These are phyloP conservation scores for Bufo gargarizans DNA, from an alignment of 2,113 vertebrate species.

Conservation along the genomic window DNA sequence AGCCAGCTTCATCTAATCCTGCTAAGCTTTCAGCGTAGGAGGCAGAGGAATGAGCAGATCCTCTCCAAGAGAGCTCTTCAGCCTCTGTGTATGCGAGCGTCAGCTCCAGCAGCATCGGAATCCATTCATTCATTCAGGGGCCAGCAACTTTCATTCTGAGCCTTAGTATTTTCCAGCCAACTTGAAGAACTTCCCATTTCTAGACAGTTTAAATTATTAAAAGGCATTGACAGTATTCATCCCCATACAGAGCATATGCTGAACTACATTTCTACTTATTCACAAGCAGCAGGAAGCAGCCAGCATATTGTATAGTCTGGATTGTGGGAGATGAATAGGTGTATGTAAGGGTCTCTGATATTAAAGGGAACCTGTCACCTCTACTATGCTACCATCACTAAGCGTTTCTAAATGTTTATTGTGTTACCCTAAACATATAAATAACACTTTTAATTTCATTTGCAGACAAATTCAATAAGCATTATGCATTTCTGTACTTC, in stretches of 20 bases:
- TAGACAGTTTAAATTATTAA: neutral
- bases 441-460: too few species aligned
- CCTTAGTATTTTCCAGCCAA: neutral
- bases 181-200: neutral
- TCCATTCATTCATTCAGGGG: neutral
- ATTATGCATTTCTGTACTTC: too few species aligned
- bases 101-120: slow-evolving; percentile 15
- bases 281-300: too few species aligned
- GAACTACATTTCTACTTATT: neutral
- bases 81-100: neutral
- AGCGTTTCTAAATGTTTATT: too few species aligned
- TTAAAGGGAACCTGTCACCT: too few species aligned
- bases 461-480: too few species aligned
- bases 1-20: slow-evolving; percentile 47
- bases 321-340: too few species aligned
- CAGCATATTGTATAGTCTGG: too few species aligned
- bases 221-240: neutral
- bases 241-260: neutral
- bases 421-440: too few species aligned
- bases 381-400: too few species aligned
- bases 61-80: slow-evolving; percentile 43
- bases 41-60: slow-evolving; percentile 47
- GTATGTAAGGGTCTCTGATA: too few species aligned
- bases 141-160: slow-evolving; percentile 8
- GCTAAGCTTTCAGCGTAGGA: slow-evolving; percentile 53